A percentile compares a stretch with the other conserved stretches of the same genome.
phyloP scores from a whole-genome alignment of 2,113 vertebrate species.

The Pachyramphus minor region DNA sequence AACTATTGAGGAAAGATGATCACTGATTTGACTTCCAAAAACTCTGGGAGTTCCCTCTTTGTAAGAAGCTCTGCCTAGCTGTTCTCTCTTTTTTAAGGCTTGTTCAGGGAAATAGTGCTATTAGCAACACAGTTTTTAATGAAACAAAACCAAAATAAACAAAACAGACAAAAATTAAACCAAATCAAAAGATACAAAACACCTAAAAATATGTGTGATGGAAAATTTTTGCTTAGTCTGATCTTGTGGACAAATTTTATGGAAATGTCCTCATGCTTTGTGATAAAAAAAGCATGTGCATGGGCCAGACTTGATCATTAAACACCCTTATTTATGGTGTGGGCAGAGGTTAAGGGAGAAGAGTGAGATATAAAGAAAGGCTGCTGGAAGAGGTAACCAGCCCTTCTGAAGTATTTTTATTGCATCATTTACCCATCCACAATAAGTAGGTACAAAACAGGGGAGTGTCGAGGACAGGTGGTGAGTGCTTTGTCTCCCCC shows the following conservation, averaged over 20 bases:
- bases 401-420: neutral
- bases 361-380: neutral
- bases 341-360: neutral
- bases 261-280: fast-evolving
- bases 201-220: neutral
- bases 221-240: neutral
- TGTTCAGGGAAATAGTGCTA: neutral
- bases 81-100: neutral
- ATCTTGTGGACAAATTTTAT: neutral
- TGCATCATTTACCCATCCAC: no score
- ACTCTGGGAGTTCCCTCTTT: neutral
- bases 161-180: neutral
- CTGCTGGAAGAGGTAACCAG: neutral
- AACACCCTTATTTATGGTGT: neutral
- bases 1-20: neutral
- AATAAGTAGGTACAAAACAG: neutral
- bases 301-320: neutral
- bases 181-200: neutral
- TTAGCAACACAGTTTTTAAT: neutral
- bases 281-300: neutral
- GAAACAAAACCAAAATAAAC: neutral
- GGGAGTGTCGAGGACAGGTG: neutral
- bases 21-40: neutral
- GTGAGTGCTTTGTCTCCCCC: neutral
- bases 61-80: neutral